Evolutionary conservation across 2,888 invertebrate species (phyloP).

Genomic region (Caenorhabditis zanzibari): DNA sequence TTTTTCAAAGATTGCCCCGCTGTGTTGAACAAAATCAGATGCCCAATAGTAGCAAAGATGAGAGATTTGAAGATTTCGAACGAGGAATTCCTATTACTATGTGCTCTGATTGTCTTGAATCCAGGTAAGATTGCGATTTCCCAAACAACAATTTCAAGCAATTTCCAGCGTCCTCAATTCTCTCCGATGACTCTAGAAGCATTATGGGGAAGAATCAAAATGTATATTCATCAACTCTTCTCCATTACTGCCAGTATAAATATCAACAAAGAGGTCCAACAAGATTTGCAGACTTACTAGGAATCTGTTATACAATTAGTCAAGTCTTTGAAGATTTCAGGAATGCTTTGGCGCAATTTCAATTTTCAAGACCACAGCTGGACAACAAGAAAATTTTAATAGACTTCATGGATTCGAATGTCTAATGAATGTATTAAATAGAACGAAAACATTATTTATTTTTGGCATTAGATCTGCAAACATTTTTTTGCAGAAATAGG

Average conservation of each 20-base stretch:
- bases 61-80: constrained; percentile 11
- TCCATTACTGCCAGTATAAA: background rate
- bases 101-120: background rate
- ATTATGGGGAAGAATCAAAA: background rate
- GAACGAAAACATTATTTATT: too few relatives aligned
- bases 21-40: background rate
- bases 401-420: too few relatives aligned
- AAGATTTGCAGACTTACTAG: background rate
- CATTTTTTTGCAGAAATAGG: too few relatives aligned
- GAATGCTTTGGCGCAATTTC: too few relatives aligned
- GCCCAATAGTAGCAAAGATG: background rate
- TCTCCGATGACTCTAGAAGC: background rate
- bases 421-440: too few relatives aligned
- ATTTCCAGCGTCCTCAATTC: background rate
- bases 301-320: background rate
- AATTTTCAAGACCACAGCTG: too few relatives aligned
- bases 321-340: too few relatives aligned
- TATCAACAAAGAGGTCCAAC: background rate
- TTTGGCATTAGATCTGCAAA: too few relatives aligned
- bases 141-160: too few relatives aligned
- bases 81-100: constrained; percentile 13
- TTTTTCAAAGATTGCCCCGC: background rate
- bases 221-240: background rate
- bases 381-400: too few relatives aligned
- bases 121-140: background rate